Evolutionary conservation across 2,797 vertebrate genomes (phyloP).

Genomic region (Lepidocolaptes lacrymiger): DNA sequence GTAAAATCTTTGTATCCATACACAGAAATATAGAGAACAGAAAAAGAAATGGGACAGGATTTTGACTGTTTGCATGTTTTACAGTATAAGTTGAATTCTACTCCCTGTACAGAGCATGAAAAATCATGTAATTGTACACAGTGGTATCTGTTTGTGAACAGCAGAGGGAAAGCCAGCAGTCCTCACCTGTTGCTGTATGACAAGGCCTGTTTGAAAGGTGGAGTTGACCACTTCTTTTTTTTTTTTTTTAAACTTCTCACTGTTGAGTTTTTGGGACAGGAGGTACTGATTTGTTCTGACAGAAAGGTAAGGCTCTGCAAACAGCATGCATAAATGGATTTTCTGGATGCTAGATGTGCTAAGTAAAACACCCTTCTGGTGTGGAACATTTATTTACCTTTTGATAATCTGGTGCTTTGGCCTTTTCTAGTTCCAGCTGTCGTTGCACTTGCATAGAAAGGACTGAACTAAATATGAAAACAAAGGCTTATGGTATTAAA

Average conservation of each 20-base stretch:
- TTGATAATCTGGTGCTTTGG: neutral
- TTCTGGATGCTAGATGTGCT: conserved; percentile 55
- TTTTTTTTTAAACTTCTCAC: neutral
- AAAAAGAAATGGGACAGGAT: neutral
- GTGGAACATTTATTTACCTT: conserved; percentile 7
- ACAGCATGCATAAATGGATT: conserved; percentile 53
- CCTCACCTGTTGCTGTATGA: conserved; percentile 19
- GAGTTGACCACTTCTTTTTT: neutral
- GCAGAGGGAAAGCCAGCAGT: neutral
- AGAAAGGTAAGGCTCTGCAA: conserved; percentile 72
- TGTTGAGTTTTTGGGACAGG: conserved; percentile 63
- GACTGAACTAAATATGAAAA: neutral
- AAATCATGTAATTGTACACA: neutral
- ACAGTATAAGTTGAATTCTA: neutral
- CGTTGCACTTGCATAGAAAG: neutral
- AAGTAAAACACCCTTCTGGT: conserved; percentile 39
- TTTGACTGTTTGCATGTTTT: conserved; percentile 18
- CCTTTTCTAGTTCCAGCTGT: neutral
- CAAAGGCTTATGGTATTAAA: neutral
- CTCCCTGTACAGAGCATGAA: neutral
- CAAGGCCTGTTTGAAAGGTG: neutral
- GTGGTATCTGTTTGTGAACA: conserved; percentile 8
- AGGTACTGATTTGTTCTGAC: conserved; percentile 69
- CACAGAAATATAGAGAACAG: conserved; percentile 26
- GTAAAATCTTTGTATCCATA: conserved; percentile 36